phyloP scores from a whole-genome alignment of 1,140 invertebrate genomes.

The Thalassaphorura encarpata region DNA sequence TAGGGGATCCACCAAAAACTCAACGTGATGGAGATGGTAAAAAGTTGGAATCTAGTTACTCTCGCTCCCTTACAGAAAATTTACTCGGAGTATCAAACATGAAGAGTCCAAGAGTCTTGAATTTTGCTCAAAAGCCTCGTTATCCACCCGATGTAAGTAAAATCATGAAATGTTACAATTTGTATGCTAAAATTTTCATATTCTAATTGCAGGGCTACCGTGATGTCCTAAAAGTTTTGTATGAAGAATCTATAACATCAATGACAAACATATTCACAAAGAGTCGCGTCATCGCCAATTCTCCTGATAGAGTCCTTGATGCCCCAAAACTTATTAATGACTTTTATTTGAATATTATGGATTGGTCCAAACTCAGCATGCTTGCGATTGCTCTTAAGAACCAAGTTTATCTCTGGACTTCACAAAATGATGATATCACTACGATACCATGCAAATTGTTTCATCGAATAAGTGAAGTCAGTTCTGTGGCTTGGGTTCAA shows the following conservation, averaged over 20 bases:
- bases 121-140: constrained; percentile 28
- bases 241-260: constrained; percentile 62
- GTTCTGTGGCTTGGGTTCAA: no score
- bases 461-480: constrained; percentile 86
- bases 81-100: constrained; percentile 29
- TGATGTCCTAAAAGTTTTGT: constrained; percentile 80
- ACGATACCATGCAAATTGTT: constrained; percentile 95
- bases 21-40: constrained; percentile 37
- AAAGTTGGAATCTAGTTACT: constrained; percentile 29
- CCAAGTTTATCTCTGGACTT: constrained; percentile 99
- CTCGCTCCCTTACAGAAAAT: constrained; percentile 26
- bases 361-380: constrained; percentile 99
- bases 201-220: constrained; percentile 53
- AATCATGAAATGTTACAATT: no score
- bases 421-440: no score
- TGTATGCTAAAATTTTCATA: background rate
- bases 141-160: constrained; percentile 26
- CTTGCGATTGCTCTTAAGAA: constrained; percentile 96
- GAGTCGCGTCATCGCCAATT: constrained; percentile 77
- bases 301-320: constrained; percentile 86
- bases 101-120: constrained; percentile 16
- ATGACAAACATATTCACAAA: constrained; percentile 49
- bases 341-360: constrained; percentile 97
- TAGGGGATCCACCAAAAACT: constrained; percentile 36
- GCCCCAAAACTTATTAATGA: constrained; percentile 98